phyloP scores from a whole-genome alignment of 2,797 vertebrate genomes.

The Enteromius treurensis region DNA sequence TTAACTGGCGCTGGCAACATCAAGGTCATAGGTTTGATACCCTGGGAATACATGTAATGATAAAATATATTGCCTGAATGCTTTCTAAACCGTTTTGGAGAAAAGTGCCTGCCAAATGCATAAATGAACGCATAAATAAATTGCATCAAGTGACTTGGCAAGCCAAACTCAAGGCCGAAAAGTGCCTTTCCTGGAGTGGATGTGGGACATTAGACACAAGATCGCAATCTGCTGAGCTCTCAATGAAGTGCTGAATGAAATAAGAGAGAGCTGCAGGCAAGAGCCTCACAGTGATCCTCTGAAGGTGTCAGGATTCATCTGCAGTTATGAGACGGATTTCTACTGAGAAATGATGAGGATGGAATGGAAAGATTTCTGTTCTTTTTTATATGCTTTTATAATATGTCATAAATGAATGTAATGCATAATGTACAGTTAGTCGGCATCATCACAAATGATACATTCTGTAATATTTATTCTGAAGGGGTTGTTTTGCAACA shows the following conservation, averaged over 20 bases:
- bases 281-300: conserved; percentile 21
- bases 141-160: conserved; percentile 19
- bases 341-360: background rate
- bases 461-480: conserved; percentile 1
- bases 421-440: background rate
- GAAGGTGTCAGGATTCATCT: conserved; percentile 31
- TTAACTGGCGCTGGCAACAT: background rate
- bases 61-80: background rate
- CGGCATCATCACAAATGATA: background rate
- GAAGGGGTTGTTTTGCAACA: background rate
- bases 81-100: conserved; percentile 9
- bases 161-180: conserved; percentile 12
- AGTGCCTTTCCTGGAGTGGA: conserved; percentile 26
- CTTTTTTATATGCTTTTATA: background rate
- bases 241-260: conserved; percentile 48
- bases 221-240: conserved; percentile 48
- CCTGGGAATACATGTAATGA: background rate
- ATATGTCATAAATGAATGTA: background rate
- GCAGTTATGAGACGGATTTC: background rate
- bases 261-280: conserved; percentile 40
- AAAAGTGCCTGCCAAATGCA: background rate
- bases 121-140: conserved; percentile 7
- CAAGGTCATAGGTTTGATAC: conserved; percentile 8
- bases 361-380: background rate
- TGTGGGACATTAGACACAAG: conserved; percentile 46